phyloP scores from a whole-genome alignment of 2,888 invertebrate species.

The Eupithecia vulgata region DNA sequence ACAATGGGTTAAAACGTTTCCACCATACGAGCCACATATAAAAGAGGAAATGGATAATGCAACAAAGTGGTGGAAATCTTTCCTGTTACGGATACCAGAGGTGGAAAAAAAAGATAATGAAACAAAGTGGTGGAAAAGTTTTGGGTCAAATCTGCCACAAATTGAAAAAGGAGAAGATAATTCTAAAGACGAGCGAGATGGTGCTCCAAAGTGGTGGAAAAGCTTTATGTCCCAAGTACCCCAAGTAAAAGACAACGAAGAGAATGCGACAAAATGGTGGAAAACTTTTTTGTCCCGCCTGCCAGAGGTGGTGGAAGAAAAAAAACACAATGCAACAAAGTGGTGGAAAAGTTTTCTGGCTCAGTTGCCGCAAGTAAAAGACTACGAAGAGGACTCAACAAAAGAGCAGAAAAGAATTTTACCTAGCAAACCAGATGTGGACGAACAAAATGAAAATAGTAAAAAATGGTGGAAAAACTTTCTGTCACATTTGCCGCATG shows the following conservation, averaged over 20 bases:
- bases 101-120: background rate
- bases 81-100: background rate
- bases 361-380: background rate
- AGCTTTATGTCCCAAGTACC: background rate
- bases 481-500: background rate
- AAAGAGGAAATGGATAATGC: background rate
- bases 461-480: background rate
- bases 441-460: background rate
- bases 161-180: background rate
- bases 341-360: background rate
- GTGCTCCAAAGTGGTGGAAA: background rate
- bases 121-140: background rate
- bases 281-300: background rate
- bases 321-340: background rate
- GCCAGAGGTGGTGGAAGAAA: background rate
- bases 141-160: background rate
- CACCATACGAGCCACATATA: background rate
- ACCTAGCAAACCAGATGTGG: background rate
- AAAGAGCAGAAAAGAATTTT: background rate
- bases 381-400: background rate
- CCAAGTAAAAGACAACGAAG: conserved; percentile 1
- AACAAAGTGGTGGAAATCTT: conserved; percentile 1
- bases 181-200: background rate
- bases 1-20: background rate
- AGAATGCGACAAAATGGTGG: conserved; percentile 2